phyloP scores from a whole-genome alignment of 2,888 invertebrate species.

The Lysandra bellargus region DNA sequence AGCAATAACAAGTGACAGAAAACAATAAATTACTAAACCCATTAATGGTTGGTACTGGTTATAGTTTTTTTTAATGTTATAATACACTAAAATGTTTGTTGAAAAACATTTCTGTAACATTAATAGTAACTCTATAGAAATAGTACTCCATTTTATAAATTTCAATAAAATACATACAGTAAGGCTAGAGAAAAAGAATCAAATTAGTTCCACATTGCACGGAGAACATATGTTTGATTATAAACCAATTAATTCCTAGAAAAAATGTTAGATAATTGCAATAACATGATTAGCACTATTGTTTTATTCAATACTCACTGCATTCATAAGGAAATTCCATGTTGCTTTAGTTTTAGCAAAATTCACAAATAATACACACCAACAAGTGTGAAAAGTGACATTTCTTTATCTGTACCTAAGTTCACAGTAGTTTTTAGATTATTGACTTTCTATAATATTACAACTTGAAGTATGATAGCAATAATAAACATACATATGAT shows the following conservation, averaged over 20 bases:
- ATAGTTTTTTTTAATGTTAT: background rate
- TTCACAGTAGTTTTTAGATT: constrained; percentile 56
- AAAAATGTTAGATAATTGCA: background rate
- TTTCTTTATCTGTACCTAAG: constrained; percentile 55
- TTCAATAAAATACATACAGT: background rate
- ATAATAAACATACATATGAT: constrained; percentile 44
- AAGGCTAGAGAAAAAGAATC: background rate
- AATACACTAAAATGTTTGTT: background rate
- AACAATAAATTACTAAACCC: background rate
- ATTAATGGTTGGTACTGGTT: background rate
- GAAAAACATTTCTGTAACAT: background rate
- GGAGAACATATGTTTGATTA: background rate
- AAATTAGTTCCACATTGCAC: constrained; percentile 17
- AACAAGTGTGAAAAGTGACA: constrained; percentile 55
- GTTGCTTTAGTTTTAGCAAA: constrained; percentile 39
- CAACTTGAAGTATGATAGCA: constrained; percentile 60
- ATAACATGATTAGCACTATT: background rate
- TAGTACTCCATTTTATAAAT: background rate
- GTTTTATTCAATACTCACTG: constrained; percentile 52
- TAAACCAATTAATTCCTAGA: background rate
- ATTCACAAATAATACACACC: constrained; percentile 41
- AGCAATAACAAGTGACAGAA: background rate
- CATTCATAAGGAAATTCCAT: constrained; percentile 65
- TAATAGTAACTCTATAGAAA: background rate
- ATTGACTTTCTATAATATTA: constrained; percentile 48